Percentiles rank a stretch among this genome's conserved stretches.
Evolutionary conservation across 2,113 vertebrate genomes (phyloP).

Genomic region (Lamprotornis superbus): DNA sequence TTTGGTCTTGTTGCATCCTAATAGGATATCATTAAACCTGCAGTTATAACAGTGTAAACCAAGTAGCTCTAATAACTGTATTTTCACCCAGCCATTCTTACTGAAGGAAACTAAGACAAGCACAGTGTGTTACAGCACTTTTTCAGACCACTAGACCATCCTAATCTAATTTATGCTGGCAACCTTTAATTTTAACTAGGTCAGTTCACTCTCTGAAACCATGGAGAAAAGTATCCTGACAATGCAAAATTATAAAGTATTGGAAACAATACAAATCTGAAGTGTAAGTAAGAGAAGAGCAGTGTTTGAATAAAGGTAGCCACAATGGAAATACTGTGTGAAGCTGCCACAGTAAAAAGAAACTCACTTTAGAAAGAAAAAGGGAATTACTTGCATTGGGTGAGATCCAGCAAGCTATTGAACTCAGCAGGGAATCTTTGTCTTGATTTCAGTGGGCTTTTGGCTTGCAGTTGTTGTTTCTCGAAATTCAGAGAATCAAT

Average conservation of each 20-base stretch:
- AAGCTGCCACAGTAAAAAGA: not conserved
- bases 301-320: not conserved
- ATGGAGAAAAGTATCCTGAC: not conserved
- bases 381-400: not conserved
- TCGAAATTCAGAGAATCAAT: not conserved
- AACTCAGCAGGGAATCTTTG: conserved; percentile 9
- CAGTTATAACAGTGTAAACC: not conserved
- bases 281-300: not conserved
- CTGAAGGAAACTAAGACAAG: not conserved
- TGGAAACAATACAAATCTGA: not conserved
- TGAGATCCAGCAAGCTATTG: conserved; percentile 20
- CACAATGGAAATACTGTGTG: not conserved
- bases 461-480: not conserved
- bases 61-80: not conserved
- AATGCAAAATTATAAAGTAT: not conserved
- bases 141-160: conserved; percentile 6
- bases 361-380: not conserved
- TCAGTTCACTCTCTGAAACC: conserved; percentile 7
- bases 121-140: not conserved
- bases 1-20: not conserved
- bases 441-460: not conserved
- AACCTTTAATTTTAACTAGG: conserved; percentile 57
- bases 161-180: conserved; percentile 31
- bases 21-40: not conserved
- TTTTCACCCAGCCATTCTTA: not conserved